Base-by-base conservation (phyloP, 2,113 vertebrate species). In the Notiomystis cincta region DNA sequence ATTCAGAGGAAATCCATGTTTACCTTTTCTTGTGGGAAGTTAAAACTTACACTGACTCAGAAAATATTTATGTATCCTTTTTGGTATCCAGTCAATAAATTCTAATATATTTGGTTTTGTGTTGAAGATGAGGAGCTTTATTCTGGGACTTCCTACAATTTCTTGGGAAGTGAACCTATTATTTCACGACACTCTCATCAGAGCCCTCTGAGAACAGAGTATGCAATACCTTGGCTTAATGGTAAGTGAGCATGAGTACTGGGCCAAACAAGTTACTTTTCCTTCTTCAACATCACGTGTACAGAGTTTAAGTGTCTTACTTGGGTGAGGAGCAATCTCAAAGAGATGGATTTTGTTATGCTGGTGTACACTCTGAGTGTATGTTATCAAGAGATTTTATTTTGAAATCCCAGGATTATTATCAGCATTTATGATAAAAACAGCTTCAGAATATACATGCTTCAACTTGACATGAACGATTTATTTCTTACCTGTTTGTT, bases 211-310 rank as follows among this genome's bases (percentile, higher is more conserved):
- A 98, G 99, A 91, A 99, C 99, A 0, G 99, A 99, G 78, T 99
- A 99, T 81, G 98, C 99, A 9, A 99, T 99, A 44, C 99, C 99
- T 35, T 99, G 99, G 99, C 98, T 99, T 65, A 99, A 99, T 42
- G 99, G 99, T 99, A 98, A 98, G 98, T 81, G 30, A 40, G 23
- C 24, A 16, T 31, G 45, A 87, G 33, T 79, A 28, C 28, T 54
- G n/a, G 13, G 31, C 10, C 22, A 61, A 27, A 64, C 33, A 62
- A 75, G n/a, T 44, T 15, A 38, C 2, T 60, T 35, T 71, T 53
- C 25, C 8, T 62, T 58, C 33, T 70, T 76, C 42, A 77, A 0
- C 15, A 35, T 38, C 25, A 54, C 5, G 18, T 0, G 2, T 54
- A 7, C 8, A 54, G 16, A 77, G 7, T 60, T 62, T 45, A 47